Conservation (phyloP, 2,113 vertebrate species). For the Bambusicola thoracicus region DNA sequence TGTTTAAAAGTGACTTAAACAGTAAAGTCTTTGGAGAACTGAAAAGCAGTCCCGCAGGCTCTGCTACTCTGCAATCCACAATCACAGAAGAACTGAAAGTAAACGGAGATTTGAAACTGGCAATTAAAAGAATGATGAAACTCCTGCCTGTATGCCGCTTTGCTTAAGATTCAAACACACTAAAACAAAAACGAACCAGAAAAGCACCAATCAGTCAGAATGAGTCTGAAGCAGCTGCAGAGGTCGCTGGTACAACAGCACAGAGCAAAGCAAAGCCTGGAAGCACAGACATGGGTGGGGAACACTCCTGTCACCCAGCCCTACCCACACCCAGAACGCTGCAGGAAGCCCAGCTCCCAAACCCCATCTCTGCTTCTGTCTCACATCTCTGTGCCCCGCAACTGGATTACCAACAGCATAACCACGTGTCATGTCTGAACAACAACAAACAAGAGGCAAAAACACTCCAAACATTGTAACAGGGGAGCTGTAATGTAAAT, state of each 20-base stretch:
- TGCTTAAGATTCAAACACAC: not conserved
- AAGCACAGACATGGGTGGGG: not conserved
- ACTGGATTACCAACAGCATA: not conserved
- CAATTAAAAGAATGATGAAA: not conserved
- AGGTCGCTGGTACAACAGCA: not conserved
- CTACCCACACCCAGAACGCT: fast-evolving
- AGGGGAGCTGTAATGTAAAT: not conserved
- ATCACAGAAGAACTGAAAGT: constrained; percentile 34
- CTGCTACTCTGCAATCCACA: not conserved
- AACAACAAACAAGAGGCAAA: not conserved
- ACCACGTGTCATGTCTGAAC: not conserved
- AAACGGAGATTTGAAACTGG: constrained; percentile 40
- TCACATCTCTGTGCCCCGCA: fast-evolving
- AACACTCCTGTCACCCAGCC: not conserved
- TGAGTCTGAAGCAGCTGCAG: not conserved
- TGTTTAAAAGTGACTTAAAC: not conserved
- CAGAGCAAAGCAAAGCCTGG: not conserved
- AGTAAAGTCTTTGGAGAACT: not conserved
- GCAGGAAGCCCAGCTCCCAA: not conserved
- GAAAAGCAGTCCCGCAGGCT: not conserved
- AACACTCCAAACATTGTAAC: fast-evolving
- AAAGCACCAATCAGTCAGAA: not conserved
- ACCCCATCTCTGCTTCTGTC: not conserved
- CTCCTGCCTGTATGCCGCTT: not conserved
- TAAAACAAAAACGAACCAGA: not conserved